phyloP scores from a whole-genome alignment of 2,888 invertebrate species.

The Tanypteryx hageni region DNA sequence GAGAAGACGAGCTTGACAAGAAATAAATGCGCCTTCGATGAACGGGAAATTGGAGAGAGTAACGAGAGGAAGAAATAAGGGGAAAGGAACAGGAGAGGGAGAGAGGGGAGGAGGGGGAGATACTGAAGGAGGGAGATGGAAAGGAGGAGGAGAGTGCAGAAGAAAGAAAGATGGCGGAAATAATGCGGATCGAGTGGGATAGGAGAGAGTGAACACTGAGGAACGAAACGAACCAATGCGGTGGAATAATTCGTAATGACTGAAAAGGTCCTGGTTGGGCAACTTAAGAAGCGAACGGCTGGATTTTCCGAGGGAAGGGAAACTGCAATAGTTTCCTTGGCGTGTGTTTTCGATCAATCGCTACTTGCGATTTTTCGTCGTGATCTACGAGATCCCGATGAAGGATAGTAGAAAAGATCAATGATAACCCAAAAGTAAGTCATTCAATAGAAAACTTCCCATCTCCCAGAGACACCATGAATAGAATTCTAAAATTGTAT shows the following conservation, averaged over 20 bases:
- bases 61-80: not conserved
- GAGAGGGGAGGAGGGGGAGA: not conserved
- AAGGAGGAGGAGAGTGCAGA: not conserved
- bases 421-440: too few relatives aligned
- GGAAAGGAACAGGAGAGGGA: not conserved
- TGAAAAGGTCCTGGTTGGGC: not conserved
- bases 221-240: not conserved
- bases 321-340: not conserved
- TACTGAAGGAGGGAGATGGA: not conserved
- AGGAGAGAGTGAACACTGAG: constrained; percentile 5
- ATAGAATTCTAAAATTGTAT: too few relatives aligned
- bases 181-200: not conserved
- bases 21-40: not conserved
- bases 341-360: not conserved
- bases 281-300: not conserved
- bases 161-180: not conserved
- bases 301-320: not conserved
- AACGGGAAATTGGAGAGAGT: not conserved
- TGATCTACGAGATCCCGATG: too few relatives aligned
- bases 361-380: not conserved
- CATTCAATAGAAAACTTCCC: too few relatives aligned
- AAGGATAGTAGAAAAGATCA: too few relatives aligned
- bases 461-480: too few relatives aligned
- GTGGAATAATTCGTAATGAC: constrained; percentile 7
- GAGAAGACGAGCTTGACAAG: not conserved